These are phyloP conservation scores for Cricetomys ansorgei DNA, from an alignment of 2,113 vertebrate species.

Conservation along the genomic window DNA sequence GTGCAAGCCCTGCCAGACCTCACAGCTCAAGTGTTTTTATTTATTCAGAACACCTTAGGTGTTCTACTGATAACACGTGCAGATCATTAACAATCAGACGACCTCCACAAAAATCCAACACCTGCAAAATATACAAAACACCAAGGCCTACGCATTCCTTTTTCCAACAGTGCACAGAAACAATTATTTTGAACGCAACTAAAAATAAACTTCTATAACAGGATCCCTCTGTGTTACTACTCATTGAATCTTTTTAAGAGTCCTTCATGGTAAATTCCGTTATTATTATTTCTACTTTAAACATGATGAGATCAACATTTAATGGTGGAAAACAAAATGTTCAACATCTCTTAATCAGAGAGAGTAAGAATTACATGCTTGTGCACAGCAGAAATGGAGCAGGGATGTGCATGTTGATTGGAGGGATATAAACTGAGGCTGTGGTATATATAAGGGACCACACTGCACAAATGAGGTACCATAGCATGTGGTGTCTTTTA, in stretches of 20 bases:
- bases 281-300: background rate
- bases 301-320: background rate
- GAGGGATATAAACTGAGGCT: background rate
- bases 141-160: too few species aligned
- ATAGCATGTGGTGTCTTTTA: background rate
- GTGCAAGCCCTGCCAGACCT: too few species aligned
- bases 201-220: too few species aligned
- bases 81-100: too few species aligned
- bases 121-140: too few species aligned
- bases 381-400: background rate
- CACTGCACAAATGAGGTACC: rapidly evolving
- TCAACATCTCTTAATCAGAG: background rate
- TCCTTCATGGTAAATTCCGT: background rate
- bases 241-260: background rate
- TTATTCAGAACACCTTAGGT: too few species aligned
- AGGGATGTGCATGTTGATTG: background rate
- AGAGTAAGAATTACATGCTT: background rate
- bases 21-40: too few species aligned
- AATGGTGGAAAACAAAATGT: background rate
- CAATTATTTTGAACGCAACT: too few species aligned
- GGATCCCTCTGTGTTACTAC: background rate
- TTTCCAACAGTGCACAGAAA: too few species aligned
- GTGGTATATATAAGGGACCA: background rate
- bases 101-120: too few species aligned
- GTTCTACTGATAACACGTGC: too few species aligned